Conservation (phyloP, 2,113 vertebrate genomes). For the Bos javanicus region DNA sequence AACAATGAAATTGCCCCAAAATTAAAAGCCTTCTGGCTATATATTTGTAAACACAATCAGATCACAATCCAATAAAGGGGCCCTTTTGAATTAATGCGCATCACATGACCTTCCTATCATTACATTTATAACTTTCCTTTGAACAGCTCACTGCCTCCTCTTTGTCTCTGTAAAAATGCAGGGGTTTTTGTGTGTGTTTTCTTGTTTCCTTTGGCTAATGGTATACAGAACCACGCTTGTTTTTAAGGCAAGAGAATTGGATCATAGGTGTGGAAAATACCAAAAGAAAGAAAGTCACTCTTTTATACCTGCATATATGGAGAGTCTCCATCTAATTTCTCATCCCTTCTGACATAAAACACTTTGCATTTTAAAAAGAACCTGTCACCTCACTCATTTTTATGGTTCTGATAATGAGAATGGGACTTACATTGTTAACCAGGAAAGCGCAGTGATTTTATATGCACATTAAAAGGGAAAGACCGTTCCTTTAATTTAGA, state of each 20-base stretch:
- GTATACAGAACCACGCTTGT: constrained; percentile 10
- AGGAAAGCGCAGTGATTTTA: constrained; percentile 70
- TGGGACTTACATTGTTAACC: constrained; percentile 75
- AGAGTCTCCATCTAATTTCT: constrained; percentile 66
- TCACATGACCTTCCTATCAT: constrained; percentile 74
- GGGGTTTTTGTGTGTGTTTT: constrained; percentile 50
- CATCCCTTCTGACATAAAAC: constrained; percentile 72
- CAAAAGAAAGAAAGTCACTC: constrained; percentile 40
- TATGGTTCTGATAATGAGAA: constrained; percentile 78
- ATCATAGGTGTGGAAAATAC: constrained; percentile 13
- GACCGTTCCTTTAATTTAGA: constrained; percentile 73
- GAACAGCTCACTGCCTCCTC: constrained; percentile 67
- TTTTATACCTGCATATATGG: constrained; percentile 65
- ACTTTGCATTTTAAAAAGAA: constrained; percentile 78
- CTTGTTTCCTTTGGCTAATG: constrained; percentile 63
- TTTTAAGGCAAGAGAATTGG: constrained; percentile 47
- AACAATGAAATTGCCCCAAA: constrained; percentile 88
- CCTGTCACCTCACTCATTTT: constrained; percentile 74
- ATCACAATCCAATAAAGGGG: constrained; percentile 86
- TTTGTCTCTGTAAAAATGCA: constrained; percentile 75
- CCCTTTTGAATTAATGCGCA: constrained; percentile 84
- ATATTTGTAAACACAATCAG: constrained; percentile 90
- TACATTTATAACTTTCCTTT: constrained; percentile 79
- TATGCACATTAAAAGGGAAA: constrained; percentile 65
- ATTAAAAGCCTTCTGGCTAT: constrained; percentile 89